These are phyloP conservation scores for Rhea americana DNA, from an alignment of 2,113 vertebrate genomes.

Conservation along the genomic window DNA sequence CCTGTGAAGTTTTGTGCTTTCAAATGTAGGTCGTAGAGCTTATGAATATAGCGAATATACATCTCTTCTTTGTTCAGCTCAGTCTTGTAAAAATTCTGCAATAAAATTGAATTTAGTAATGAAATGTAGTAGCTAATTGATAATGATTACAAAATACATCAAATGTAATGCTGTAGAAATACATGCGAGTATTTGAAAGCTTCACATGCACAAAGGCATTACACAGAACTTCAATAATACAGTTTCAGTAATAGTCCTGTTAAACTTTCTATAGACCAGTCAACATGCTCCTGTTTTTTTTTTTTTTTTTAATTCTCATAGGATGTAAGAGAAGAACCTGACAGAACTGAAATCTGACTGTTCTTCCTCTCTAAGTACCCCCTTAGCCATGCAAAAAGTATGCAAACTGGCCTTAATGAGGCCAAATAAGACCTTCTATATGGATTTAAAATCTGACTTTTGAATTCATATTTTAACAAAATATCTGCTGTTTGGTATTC, in stretches of 20 bases:
- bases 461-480: not conserved
- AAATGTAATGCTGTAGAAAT: not conserved
- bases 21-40: slow-evolving; percentile 94
- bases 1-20: slow-evolving; percentile 99
- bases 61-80: slow-evolving; percentile 99
- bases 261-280: not conserved
- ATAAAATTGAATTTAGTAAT: slow-evolving; percentile 25
- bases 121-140: not conserved
- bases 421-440: not conserved
- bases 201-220: not conserved
- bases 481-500: not conserved
- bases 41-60: slow-evolving; percentile 99
- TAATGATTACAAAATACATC: not conserved
- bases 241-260: not conserved
- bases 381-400: not conserved
- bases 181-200: not conserved
- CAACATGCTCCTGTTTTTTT: not conserved
- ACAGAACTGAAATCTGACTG: not conserved
- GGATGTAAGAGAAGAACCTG: not conserved
- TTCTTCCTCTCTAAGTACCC: not conserved
- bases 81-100: slow-evolving; percentile 98
- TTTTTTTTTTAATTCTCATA: not conserved
- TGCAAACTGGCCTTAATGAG: not conserved
- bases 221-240: not conserved
- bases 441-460: not conserved